A percentile compares a stretch with the other conserved stretches of the same genome.
These are phyloP conservation scores for Labeo calbasu DNA, from an alignment of 2,797 vertebrate genomes.

Conservation along the genomic window DNA sequence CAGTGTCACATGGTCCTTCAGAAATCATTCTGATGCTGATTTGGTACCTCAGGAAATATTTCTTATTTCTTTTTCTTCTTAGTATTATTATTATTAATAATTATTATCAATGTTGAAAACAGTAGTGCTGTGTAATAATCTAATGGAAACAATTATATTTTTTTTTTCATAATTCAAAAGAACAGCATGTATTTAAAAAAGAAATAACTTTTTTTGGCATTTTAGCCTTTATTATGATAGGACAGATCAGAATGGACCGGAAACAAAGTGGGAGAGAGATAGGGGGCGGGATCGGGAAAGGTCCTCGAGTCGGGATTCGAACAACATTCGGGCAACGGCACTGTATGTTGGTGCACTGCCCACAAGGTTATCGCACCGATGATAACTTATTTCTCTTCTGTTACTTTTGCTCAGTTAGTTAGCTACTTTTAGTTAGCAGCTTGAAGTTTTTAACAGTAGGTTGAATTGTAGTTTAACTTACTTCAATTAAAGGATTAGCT, in stretches of 20 bases:
- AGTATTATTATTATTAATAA: too few relatives aligned
- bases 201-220: too few relatives aligned
- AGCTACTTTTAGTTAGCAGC: background rate
- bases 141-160: background rate
- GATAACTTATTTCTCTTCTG: background rate
- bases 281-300: too few relatives aligned
- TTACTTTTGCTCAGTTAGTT: conserved; percentile 3
- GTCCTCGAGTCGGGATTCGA: too few relatives aligned
- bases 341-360: too few relatives aligned
- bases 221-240: too few relatives aligned
- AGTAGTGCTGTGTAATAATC: background rate
- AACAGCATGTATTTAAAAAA: background rate
- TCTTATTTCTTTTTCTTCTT: background rate
- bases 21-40: background rate
- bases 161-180: background rate
- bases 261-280: too few relatives aligned
- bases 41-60: background rate
- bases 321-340: too few relatives aligned
- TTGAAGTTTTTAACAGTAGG: background rate
- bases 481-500: background rate
- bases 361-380: too few relatives aligned
- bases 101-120: background rate
- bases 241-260: too few relatives aligned
- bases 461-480: background rate
- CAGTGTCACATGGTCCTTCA: background rate